Conservation (phyloP, 2,888 invertebrate genomes). For the Hydropsyche betteni region DNA sequence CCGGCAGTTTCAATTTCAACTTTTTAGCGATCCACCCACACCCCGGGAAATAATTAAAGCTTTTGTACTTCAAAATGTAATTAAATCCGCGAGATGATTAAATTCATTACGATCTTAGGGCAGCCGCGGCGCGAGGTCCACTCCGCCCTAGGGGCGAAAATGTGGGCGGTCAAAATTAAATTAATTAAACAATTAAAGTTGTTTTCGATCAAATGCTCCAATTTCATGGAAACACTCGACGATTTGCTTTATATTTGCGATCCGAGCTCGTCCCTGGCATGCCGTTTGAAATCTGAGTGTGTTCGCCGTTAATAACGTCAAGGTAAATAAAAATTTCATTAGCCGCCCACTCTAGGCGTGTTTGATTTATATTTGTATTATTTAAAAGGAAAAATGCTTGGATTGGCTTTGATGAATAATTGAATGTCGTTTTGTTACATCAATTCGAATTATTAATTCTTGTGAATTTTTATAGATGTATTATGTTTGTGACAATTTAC, state of each 20-base stretch:
- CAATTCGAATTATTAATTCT: no score
- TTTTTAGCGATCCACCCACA: conserved; percentile 6
- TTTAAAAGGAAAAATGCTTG: no score
- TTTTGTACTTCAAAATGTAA: conserved; percentile 35
- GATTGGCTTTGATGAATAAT: no score
- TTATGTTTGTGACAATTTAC: no score
- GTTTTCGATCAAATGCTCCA: conserved; percentile 32
- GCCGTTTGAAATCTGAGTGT: neutral
- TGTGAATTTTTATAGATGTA: no score
- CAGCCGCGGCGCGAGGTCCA: neutral
- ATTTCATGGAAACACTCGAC: conserved; percentile 5
- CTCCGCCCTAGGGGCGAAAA: neutral
- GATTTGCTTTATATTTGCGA: conserved; percentile 20
- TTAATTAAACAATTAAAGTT: conserved; percentile 35
- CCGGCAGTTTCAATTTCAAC: conserved; percentile 22
- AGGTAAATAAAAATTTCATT: conserved; percentile 11
- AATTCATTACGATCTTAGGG: conserved; percentile 19
- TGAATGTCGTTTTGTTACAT: no score
- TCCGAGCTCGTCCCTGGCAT: neutral
- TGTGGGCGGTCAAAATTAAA: conserved; percentile 18
- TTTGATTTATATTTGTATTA: no score
- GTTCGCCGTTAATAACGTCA: neutral
- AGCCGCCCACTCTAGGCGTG: neutral
- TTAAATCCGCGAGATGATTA: conserved; percentile 33
- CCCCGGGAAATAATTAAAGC: conserved; percentile 28